Conservation (phyloP, 2,113 vertebrate species). For the Prionailurus bengalensis region DNA sequence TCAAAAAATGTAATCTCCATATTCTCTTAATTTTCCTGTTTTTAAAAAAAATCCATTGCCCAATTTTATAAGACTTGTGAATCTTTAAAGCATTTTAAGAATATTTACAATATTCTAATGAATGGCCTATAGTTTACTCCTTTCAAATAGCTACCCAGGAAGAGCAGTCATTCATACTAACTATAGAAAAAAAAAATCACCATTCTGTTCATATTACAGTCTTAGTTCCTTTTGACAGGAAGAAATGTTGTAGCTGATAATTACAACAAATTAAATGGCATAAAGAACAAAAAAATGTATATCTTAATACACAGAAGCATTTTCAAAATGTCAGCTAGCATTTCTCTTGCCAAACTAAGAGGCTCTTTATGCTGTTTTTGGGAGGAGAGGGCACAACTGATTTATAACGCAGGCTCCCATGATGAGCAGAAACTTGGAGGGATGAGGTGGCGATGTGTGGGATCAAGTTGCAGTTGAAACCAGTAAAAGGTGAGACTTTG, state of each 20-base stretch:
- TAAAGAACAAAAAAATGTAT: background rate
- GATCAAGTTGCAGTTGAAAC: background rate
- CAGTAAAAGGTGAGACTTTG: background rate
- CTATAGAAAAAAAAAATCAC: background rate
- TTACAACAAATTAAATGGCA: background rate
- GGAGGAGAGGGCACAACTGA: background rate
- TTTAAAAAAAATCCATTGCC: background rate
- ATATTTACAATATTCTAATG: background rate
- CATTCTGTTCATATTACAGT: background rate
- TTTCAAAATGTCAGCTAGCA: background rate
- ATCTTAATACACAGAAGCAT: background rate
- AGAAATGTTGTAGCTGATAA: background rate
- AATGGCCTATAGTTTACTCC: background rate
- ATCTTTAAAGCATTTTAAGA: background rate
- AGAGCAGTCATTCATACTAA: background rate
- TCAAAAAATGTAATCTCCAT: background rate
- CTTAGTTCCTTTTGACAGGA: background rate
- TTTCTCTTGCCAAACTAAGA: background rate
- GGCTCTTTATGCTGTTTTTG: background rate
- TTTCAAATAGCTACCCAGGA: background rate
- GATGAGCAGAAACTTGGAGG: background rate
- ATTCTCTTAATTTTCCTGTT: background rate
- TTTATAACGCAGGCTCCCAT: background rate
- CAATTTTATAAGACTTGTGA: background rate
- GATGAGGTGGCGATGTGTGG: background rate